Percentiles rank a stretch among this genome's conserved stretches.
Conservation (phyloP, 2,113 vertebrate genomes). For the Otis tarda region DNA sequence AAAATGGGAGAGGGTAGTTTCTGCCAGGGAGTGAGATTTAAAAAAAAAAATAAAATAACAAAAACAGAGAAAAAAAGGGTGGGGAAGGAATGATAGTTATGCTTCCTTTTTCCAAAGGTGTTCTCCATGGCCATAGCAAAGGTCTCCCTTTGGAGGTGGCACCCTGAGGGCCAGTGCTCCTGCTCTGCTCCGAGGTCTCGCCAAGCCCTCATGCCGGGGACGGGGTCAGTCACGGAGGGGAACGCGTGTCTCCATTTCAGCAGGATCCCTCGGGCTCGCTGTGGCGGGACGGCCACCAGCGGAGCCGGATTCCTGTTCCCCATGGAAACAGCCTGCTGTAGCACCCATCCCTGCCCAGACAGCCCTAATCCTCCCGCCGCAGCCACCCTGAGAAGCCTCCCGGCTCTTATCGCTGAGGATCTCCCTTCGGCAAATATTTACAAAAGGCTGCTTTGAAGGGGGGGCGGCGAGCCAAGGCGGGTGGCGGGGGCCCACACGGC, state of each 20-base stretch:
- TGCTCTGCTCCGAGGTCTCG: neutral
- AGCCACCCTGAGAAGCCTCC: conserved; percentile 59
- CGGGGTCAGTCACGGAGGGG: accelerated
- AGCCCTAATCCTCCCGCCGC: conserved; percentile 66
- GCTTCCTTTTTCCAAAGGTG: neutral
- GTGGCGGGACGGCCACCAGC: neutral
- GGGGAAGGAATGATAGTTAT: neutral
- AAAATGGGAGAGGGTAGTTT: conserved; percentile 12
- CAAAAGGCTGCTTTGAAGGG: neutral
- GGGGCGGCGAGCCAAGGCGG: neutral
- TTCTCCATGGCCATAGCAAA: accelerated
- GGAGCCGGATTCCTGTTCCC: conserved; percentile 73
- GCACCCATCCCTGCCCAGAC: conserved; percentile 55
- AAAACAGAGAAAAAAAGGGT: neutral
- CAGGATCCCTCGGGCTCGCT: neutral
- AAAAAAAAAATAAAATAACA: neutral
- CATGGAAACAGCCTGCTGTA: conserved; percentile 71
- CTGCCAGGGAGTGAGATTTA: neutral
- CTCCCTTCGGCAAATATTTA: conserved; percentile 71
- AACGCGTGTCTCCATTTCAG: accelerated
- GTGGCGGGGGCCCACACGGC: accelerated
- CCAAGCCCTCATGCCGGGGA: accelerated
- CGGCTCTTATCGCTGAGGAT: conserved; percentile 68
- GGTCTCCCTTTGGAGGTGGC: neutral
- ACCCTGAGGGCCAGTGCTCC: neutral